phyloP scores from a whole-genome alignment of 2,113 vertebrate species.

The Speoplatyrhinus poulsoni region DNA sequence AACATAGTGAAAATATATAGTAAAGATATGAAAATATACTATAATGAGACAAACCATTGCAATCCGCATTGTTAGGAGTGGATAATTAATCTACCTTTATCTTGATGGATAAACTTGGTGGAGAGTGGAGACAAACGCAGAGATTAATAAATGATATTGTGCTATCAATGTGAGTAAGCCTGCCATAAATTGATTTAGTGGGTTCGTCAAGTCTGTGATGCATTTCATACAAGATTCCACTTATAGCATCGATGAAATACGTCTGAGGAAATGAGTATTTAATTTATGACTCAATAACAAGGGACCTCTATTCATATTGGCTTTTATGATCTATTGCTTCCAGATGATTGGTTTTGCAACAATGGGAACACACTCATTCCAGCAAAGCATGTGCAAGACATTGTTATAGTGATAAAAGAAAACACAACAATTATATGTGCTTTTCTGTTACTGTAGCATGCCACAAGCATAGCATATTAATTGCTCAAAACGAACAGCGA shows the following conservation, averaged over 20 bases:
- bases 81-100: slow-evolving; percentile 4
- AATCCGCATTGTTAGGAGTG: background rate
- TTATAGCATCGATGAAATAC: slow-evolving; percentile 34
- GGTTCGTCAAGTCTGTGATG: slow-evolving; percentile 46
- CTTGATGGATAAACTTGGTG: background rate
- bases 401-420: slow-evolving; percentile 25
- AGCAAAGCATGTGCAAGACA: slow-evolving; percentile 22
- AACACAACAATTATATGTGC: background rate
- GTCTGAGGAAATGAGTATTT: slow-evolving; percentile 45
- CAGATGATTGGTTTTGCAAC: slow-evolving; percentile 42
- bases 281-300: slow-evolving; percentile 64
- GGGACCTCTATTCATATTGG: slow-evolving; percentile 51
- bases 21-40: background rate
- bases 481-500: too few species aligned
- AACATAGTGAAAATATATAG: slow-evolving; percentile 8
- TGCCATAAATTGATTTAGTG: slow-evolving; percentile 46
- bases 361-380: slow-evolving; percentile 4
- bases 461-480: too few species aligned
- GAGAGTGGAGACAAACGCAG: slow-evolving; percentile 22
- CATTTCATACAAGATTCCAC: slow-evolving; percentile 39
- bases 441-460: background rate
- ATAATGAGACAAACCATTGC: background rate
- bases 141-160: slow-evolving; percentile 34
- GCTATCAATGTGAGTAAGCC: slow-evolving; percentile 17
- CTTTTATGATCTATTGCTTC: slow-evolving; percentile 50